These are phyloP conservation scores for Miichthys miiuy DNA, from an alignment of 2,797 vertebrate genomes.

Conservation along the genomic window DNA sequence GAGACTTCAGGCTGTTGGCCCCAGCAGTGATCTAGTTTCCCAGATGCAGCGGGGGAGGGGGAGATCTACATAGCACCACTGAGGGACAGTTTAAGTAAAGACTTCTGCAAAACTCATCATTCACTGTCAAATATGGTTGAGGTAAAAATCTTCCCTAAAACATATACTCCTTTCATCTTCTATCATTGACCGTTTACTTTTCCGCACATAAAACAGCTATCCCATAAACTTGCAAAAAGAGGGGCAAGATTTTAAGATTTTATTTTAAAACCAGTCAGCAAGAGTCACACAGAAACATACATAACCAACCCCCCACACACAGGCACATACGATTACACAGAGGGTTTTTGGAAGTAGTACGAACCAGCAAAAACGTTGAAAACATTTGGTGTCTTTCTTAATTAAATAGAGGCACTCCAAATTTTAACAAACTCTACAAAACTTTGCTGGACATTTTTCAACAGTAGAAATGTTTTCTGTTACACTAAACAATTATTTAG, in stretches of 20 bases:
- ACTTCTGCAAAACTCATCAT: slow-evolving; percentile 80
- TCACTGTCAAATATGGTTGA: slow-evolving; percentile 72
- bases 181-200: slow-evolving; percentile 35
- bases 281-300: slow-evolving; percentile 11
- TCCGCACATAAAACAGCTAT: slow-evolving; percentile 31
- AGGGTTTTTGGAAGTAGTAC: neutral
- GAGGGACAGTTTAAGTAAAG: slow-evolving; percentile 71
- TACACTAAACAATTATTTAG: neutral
- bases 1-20: slow-evolving; percentile 52
- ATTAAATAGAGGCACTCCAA: neutral
- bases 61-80: slow-evolving; percentile 63
- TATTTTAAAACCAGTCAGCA: slow-evolving; percentile 27
- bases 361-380: neutral
- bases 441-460: neutral
- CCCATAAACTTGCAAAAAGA: slow-evolving; percentile 25
- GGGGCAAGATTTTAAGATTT: slow-evolving; percentile 21
- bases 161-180: slow-evolving; percentile 51
- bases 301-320: neutral
- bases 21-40: slow-evolving; percentile 74
- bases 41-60: slow-evolving; percentile 53
- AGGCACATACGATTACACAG: slow-evolving; percentile 14
- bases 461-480: neutral
- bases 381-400: neutral
- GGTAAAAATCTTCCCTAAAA: slow-evolving; percentile 50
- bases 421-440: neutral